Percentiles rank a stretch among this genome's conserved stretches.
phyloP scores from a whole-genome alignment of 2,113 vertebrate species.

The Ammodytes marinus region DNA sequence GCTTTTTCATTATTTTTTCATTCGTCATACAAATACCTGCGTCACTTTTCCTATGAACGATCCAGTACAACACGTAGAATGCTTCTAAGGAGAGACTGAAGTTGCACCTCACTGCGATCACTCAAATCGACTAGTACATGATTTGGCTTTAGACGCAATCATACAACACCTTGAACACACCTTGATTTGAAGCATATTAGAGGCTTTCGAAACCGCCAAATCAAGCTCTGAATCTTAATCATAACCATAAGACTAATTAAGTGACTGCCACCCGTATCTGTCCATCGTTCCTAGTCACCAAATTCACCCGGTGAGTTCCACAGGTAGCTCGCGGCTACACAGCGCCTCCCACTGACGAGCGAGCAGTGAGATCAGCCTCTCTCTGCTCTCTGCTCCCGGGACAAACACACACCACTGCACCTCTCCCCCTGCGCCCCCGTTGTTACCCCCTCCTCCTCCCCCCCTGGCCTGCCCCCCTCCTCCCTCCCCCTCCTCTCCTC shows the following conservation, averaged over 20 bases:
- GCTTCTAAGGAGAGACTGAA: background rate
- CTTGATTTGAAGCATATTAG: background rate
- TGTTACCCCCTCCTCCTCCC: slow-evolving; percentile 61
- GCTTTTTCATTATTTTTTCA: too few relatives aligned
- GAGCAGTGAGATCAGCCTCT: slow-evolving; percentile 93
- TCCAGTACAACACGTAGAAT: background rate
- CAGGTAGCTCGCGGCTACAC: slow-evolving; percentile 94
- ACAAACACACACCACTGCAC: slow-evolving; percentile 97
- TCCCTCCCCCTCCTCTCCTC: slow-evolving; percentile 53
- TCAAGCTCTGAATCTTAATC: background rate
- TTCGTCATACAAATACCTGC: too few relatives aligned
- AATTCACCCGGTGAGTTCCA: slow-evolving; percentile 92
- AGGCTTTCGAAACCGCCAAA: background rate
- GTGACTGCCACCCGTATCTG: background rate
- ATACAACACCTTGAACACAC: background rate
- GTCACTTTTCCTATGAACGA: background rate
- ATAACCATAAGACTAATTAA: background rate
- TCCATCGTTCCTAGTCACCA: background rate
- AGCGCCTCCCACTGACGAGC: slow-evolving; percentile 97
- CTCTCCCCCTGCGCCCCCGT: slow-evolving; percentile 81
- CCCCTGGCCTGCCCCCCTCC: slow-evolving; percentile 55
- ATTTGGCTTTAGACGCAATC: background rate
- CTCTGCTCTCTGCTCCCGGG: slow-evolving; percentile 93
- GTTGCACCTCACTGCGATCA: too few relatives aligned
- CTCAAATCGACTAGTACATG: background rate